phyloP scores from a whole-genome alignment of 2,113 vertebrate genomes.

The Albula glossodonta region DNA sequence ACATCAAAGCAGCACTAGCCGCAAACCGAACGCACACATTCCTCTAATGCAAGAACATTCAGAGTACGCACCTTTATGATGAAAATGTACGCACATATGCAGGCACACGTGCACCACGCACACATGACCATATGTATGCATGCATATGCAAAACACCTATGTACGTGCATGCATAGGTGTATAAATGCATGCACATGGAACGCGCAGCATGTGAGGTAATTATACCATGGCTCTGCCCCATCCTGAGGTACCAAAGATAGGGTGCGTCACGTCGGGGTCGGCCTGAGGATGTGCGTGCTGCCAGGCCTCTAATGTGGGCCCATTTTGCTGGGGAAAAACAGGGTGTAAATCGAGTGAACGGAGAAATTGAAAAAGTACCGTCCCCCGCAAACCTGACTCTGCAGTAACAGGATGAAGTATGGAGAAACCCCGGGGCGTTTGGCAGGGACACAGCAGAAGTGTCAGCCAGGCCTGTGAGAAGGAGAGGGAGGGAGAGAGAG shows the following conservation, averaged over 20 bases:
- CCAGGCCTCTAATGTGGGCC: background rate
- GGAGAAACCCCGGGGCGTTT: background rate
- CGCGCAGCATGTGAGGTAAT: too few species aligned
- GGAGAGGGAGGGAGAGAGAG: background rate
- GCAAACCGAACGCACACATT: background rate
- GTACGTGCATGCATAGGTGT: background rate
- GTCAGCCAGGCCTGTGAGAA: background rate
- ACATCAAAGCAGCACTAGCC: too few species aligned
- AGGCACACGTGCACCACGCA: background rate
- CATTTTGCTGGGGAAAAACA: conserved; percentile 1
- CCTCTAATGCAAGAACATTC: too few species aligned
- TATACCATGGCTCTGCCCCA: background rate
- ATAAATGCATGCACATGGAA: background rate
- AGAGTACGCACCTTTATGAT: too few species aligned
- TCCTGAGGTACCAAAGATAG: background rate
- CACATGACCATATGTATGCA: background rate
- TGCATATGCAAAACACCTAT: background rate
- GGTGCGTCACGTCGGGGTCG: background rate
- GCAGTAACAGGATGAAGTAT: conserved; percentile 8
- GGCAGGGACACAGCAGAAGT: background rate
- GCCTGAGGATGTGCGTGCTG: background rate
- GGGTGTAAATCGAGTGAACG: background rate
- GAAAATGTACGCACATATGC: background rate
- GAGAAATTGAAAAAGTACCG: background rate
- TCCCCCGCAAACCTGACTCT: background rate